Conservation (phyloP, 2,797 vertebrate genomes). For the Dicrostonyx torquatus region DNA sequence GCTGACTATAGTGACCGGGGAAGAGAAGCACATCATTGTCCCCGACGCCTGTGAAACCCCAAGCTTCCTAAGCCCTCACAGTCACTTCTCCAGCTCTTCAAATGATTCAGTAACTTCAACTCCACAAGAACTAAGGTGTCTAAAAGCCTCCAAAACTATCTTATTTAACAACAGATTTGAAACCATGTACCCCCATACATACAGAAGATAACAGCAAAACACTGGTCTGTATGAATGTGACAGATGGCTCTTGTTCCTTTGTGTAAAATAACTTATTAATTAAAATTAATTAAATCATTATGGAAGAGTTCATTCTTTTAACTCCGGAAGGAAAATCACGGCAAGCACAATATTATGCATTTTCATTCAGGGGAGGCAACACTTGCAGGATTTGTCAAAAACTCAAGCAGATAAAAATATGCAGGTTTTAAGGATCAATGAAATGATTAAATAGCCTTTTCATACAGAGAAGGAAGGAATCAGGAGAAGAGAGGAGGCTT, state of each 20-base stretch:
- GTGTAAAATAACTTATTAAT: neutral
- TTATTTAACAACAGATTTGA: neutral
- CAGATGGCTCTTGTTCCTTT: neutral
- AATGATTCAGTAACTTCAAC: neutral
- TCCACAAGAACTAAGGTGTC: neutral
- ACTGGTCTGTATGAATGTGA: neutral
- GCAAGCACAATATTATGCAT: neutral
- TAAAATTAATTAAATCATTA: conserved; percentile 19
- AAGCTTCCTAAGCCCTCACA: neutral
- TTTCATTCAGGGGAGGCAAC: neutral
- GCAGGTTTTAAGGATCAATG: neutral
- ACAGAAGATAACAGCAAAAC: neutral
- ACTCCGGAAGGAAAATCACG: neutral
- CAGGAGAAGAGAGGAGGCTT: neutral
- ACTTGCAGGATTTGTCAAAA: neutral
- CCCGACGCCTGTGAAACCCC: neutral
- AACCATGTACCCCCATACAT: neutral
- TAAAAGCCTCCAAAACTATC: neutral
- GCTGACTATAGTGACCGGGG: neutral
- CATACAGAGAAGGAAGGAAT: neutral
- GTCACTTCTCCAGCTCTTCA: neutral
- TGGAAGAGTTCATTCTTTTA: neutral
- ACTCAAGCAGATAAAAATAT: neutral
- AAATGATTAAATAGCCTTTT: neutral
- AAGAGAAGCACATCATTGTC: neutral